phyloP scores from a whole-genome alignment of 1,140 invertebrate genomes.

The Drosophila burlai region DNA sequence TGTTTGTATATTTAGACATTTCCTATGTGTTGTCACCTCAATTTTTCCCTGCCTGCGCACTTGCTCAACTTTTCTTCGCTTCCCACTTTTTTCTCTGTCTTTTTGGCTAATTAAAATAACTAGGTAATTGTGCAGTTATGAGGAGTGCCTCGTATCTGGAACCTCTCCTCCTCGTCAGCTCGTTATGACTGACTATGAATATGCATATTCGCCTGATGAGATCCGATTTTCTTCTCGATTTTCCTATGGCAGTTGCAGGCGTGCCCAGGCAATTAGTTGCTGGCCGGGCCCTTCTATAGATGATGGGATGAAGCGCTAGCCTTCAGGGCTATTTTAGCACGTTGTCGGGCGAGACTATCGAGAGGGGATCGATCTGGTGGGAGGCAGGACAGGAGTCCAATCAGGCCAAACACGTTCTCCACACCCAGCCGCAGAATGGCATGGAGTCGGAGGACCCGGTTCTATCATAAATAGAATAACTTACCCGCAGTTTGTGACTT shows the following conservation, averaged over 20 bases:
- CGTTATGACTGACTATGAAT: constrained; percentile 72
- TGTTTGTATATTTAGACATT: constrained; percentile 71
- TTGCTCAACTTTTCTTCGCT: constrained; percentile 16
- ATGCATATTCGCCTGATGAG: constrained; percentile 68
- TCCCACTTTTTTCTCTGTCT: constrained; percentile 14
- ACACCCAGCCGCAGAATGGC: constrained; percentile 37
- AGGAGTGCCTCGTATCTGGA: not conserved
- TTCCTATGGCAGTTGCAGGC: constrained; percentile 24
- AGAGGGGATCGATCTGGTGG: not conserved
- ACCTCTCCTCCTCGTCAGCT: constrained; percentile 1
- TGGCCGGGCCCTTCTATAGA: constrained; percentile 49
- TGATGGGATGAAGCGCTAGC: constrained; percentile 1
- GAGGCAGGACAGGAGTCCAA: constrained; percentile 15
- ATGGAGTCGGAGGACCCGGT: not conserved
- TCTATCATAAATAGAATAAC: constrained; percentile 27
- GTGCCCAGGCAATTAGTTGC: constrained; percentile 65
- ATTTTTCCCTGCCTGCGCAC: constrained; percentile 19
- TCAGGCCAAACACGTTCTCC: constrained; percentile 64
- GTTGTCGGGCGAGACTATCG: constrained; percentile 20
- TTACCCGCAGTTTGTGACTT: constrained; percentile 26
- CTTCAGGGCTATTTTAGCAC: constrained; percentile 65
- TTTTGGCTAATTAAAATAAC: constrained; percentile 75
- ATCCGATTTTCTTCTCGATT: constrained; percentile 24
- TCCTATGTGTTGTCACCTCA: constrained; percentile 71
- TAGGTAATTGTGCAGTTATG: constrained; percentile 74